Conservation (phyloP, 1,140 invertebrate species). For the Spodoptera frugiperda region DNA sequence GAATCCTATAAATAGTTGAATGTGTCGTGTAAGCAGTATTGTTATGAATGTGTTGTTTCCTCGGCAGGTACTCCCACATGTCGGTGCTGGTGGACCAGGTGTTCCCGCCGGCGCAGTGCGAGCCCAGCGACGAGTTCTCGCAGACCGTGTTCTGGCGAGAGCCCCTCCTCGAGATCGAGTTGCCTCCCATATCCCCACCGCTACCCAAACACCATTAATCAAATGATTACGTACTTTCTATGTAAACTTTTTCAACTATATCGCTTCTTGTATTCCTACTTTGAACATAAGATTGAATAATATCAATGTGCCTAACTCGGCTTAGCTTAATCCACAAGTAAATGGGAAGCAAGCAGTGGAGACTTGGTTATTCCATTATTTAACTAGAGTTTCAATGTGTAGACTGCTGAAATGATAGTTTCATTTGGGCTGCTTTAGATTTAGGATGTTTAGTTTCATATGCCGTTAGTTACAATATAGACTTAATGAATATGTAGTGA, state of each 20-base stretch:
- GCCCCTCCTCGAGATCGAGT: conserved; percentile 88
- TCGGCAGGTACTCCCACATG: conserved; percentile 94
- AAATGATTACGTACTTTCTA: conserved; percentile 11
- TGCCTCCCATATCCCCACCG: conserved; percentile 54
- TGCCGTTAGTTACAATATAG: conserved; percentile 33
- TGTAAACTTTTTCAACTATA: conserved; percentile 16
- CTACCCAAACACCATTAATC: conserved; percentile 46
- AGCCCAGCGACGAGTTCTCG: conserved; percentile 93
- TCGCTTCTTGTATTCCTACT: conserved; percentile 25
- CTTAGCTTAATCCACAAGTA: conserved; percentile 15
- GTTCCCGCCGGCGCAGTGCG: conserved; percentile 92
- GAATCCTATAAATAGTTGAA: neutral
- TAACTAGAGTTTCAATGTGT: conserved; percentile 17
- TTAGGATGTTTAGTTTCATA: conserved; percentile 33
- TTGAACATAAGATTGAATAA: conserved; percentile 18
- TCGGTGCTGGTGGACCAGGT: conserved; percentile 97
- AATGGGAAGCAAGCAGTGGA: conserved; percentile 11
- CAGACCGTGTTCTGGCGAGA: conserved; percentile 97
- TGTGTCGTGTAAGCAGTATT: neutral
- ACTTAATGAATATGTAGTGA: conserved; percentile 26
- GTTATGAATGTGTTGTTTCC: neutral
- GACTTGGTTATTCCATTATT: conserved; percentile 33
- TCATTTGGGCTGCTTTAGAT: conserved; percentile 41
- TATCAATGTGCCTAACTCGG: conserved; percentile 32
- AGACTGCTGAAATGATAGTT: conserved; percentile 35